Base-by-base conservation (phyloP, 2,888 invertebrate species). In the Lasioglossum zephyrum region DNA sequence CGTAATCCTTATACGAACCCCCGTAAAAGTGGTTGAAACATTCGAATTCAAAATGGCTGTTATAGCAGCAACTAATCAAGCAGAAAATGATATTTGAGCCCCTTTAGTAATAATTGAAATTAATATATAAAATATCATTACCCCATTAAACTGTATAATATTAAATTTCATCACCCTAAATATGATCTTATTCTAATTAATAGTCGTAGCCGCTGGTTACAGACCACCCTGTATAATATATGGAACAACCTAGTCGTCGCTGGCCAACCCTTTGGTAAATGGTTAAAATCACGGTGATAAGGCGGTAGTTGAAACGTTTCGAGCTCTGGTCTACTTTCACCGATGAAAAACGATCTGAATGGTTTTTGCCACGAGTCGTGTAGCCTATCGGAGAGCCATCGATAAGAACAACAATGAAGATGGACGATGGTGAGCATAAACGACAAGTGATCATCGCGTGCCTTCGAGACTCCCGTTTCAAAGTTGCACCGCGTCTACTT, bases 401-500 rank as follows among this genome's bases (percentile, higher is more conserved):
- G 69, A 79, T 74, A 70, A 53, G 75, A 81, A 63, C 83, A 72
- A 74, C n/a, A 47, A 79, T 49, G 57, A 75, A n/a, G 41, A 73
- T 82, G 76, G n/a, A 74, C 44, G 69, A 66, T 77, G 60, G 31
- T 75, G 60, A 82, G 81, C 73, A 74, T 63, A 69, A 81, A 49
- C 76, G 66, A 81, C 77, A 80, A 80, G 77, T 88, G 88, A 86
- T 36, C 81, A 26, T 73, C 90, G 90, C 91, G 90, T 91, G 91
- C 87, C 91, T 91, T 87, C 91, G 91, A 91, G 91, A 90, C 88
- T 86, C 79, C 79, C 77, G 77, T 74, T 70, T 63, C 47, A 82
- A 85, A 82, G 79, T 72, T 79, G 72, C 72, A 77, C 36, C 70
- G 70, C 66, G 57, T 78, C 69, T 70, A 83, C 79, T 47, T 60